Conservation (phyloP, 2,797 vertebrate species). For the Lagorchestes hirsutus region DNA sequence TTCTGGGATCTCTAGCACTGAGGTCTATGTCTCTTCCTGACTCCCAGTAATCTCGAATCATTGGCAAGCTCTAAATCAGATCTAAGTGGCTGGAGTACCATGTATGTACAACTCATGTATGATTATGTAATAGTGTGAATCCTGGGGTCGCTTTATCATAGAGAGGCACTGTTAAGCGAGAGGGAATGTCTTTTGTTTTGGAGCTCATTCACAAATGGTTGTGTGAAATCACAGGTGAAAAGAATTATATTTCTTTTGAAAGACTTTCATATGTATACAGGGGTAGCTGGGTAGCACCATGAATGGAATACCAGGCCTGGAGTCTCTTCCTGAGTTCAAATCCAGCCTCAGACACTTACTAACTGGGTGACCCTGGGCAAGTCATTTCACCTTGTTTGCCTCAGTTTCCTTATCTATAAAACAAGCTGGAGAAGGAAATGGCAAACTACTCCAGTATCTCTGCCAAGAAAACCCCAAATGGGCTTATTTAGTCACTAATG, state of each 20-base stretch:
- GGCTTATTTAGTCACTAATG: not conserved
- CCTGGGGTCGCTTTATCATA: not conserved
- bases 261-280: not conserved
- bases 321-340: not conserved
- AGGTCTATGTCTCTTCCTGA: not conserved
- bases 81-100: not conserved
- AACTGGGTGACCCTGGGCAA: not conserved
- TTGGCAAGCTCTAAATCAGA: not conserved
- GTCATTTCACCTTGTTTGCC: not conserved
- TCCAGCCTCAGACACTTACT: not conserved
- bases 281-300: constrained; percentile 2
- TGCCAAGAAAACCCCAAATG: not conserved
- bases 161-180: not conserved
- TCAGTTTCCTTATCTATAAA: not conserved
- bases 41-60: not conserved
- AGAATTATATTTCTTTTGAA: constrained; percentile 22
- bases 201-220: not conserved
- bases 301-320: not conserved
- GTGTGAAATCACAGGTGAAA: constrained; percentile 5
- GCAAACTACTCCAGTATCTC: not conserved
- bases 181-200: not conserved
- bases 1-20: not conserved
- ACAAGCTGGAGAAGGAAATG: not conserved
- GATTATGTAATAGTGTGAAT: not conserved
- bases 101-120: not conserved